Conservation (phyloP, 2,113 vertebrate species). For the Emberiza fucata region DNA sequence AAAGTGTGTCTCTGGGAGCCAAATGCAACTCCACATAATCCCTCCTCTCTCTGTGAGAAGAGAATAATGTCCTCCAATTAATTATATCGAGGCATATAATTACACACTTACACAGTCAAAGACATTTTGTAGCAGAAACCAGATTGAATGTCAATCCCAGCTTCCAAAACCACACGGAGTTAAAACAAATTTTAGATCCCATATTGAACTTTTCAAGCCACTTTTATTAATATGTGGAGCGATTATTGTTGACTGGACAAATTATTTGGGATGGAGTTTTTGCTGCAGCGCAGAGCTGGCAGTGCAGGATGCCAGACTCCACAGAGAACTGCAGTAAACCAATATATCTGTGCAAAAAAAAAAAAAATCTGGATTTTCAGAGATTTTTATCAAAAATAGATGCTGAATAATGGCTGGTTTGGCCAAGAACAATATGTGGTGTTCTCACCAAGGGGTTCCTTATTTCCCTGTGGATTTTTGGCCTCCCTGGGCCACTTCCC, state of each 20-base stretch:
- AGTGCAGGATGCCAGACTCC: not conserved
- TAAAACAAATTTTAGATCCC: not conserved
- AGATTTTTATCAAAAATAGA: not conserved
- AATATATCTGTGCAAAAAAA: not conserved
- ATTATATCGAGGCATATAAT: conserved; percentile 56
- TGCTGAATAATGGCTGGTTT: not conserved
- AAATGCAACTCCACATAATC: conserved; percentile 49
- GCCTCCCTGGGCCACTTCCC: not conserved
- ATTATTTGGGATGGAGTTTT: not conserved
- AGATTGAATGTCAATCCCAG: conserved; percentile 49
- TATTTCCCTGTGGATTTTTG: not conserved
- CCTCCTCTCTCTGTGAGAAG: not conserved
- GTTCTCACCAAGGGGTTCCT: not conserved
- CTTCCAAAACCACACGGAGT: conserved; percentile 44
- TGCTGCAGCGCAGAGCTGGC: not conserved
- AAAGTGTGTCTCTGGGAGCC: conserved; percentile 23
- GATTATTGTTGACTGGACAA: not conserved
- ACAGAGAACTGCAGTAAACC: not conserved
- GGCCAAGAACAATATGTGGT: not conserved
- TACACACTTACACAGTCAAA: conserved; percentile 56
- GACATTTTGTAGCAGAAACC: conserved; percentile 29
- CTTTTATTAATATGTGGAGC: conserved; percentile 19
- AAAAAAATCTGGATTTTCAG: not conserved
- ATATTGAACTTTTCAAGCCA: conserved; percentile 48
- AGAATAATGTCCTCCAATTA: conserved; percentile 63